Evolutionary conservation across 2,888 invertebrate genomes (phyloP).

Genomic region (Oligia latruncula): DNA sequence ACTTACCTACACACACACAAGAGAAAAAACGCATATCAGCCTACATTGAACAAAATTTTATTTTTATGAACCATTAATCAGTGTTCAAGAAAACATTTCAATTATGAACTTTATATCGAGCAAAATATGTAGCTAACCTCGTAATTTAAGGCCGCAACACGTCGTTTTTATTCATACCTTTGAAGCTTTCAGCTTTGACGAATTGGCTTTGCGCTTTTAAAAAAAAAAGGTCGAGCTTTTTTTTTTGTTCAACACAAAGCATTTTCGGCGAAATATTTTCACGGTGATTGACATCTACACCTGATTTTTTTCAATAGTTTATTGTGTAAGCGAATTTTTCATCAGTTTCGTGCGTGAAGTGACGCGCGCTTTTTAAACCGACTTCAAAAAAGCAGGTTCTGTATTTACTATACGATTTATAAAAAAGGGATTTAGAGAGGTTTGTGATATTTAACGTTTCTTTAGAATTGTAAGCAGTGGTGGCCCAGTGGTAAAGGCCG

Average conservation of each 20-base stretch:
- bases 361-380: not conserved
- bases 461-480: not conserved
- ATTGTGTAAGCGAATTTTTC: constrained; percentile 49
- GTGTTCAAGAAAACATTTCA: not conserved
- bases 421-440: not conserved
- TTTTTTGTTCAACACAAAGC: constrained; percentile 59
- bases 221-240: constrained; percentile 38
- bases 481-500: too few relatives aligned
- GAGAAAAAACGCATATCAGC: too few relatives aligned
- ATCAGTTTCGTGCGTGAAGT: constrained; percentile 12
- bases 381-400: too few relatives aligned
- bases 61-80: not conserved
- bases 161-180: constrained; percentile 40
- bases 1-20: too few relatives aligned
- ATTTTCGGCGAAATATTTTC: constrained; percentile 60
- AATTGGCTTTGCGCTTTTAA: constrained; percentile 57
- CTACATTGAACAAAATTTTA: too few relatives aligned
- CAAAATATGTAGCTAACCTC: not conserved
- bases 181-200: constrained; percentile 56
- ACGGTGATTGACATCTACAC: constrained; percentile 64
- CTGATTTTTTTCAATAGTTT: constrained; percentile 54
- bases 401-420: not conserved
- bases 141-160: constrained; percentile 19
- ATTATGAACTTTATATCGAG: not conserved
- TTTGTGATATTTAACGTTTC: not conserved